A percentile compares a stretch with the other conserved stretches of the same genome.
phyloP scores from a whole-genome alignment of 1,140 invertebrate genomes.

The Atta colombica region DNA sequence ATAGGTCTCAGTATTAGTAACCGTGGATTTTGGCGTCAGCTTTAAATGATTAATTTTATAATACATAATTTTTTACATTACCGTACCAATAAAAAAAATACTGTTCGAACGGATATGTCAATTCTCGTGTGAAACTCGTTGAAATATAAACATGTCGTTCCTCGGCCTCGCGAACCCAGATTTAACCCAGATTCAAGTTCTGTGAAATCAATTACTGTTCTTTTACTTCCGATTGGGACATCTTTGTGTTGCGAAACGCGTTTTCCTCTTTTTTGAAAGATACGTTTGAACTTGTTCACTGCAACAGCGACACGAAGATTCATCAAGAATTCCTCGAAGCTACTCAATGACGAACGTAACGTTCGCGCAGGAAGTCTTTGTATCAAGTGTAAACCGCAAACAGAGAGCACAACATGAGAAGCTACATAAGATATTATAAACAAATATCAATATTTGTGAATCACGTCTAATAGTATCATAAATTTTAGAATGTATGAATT shows the following conservation, averaged over 20 bases:
- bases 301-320: slow-evolving; percentile 14
- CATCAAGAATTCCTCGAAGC: slow-evolving; percentile 34
- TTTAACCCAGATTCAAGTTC: slow-evolving; percentile 59
- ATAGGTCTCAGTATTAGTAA: too few relatives aligned
- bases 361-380: slow-evolving; percentile 19
- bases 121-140: neutral
- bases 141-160: slow-evolving; percentile 24
- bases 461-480: neutral
- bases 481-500: neutral
- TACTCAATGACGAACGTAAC: slow-evolving; percentile 45
- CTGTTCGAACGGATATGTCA: neutral
- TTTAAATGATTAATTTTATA: too few relatives aligned
- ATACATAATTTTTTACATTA: neutral
- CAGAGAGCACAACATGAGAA: slow-evolving; percentile 5
- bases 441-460: neutral
- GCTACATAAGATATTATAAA: neutral
- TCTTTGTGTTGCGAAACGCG: slow-evolving; percentile 40
- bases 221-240: slow-evolving; percentile 41
- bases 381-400: slow-evolving; percentile 8
- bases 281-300: neutral
- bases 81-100: neutral
- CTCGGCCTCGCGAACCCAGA: neutral
- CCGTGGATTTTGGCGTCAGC: too few relatives aligned
- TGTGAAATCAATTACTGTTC: slow-evolving; percentile 38
- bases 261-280: slow-evolving; percentile 31